A percentile compares a stretch with the other conserved stretches of the same genome.
Conservation (phyloP, 2,888 invertebrate species). For the Agrotis ipsilon region DNA sequence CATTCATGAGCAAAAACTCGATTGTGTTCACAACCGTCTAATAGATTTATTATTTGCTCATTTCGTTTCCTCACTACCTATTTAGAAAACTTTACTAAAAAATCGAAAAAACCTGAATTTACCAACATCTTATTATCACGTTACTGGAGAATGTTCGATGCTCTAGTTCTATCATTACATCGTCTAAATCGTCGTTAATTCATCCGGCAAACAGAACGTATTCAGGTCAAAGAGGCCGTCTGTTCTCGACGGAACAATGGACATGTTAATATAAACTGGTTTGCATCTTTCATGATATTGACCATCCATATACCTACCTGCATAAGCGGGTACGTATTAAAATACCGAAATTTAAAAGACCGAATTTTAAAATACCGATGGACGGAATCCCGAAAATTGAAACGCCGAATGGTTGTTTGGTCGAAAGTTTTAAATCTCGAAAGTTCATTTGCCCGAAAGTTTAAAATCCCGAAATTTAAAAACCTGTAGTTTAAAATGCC, state of each 20-base stretch:
- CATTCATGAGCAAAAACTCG: not conserved
- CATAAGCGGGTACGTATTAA: too few species aligned
- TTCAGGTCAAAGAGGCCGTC: constrained; percentile 78
- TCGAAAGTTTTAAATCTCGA: too few species aligned
- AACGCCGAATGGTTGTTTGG: too few species aligned
- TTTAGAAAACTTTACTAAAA: not conserved
- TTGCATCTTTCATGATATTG: constrained; percentile 77
- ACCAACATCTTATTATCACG: constrained; percentile 24
- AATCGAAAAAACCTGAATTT: constrained; percentile 2
- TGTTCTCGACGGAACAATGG: constrained; percentile 75
- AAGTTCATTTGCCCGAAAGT: too few species aligned
- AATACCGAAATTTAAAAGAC: too few species aligned
- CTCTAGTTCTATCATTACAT: constrained; percentile 48
- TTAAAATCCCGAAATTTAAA: too few species aligned
- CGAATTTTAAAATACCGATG: too few species aligned
- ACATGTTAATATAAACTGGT: constrained; percentile 82
- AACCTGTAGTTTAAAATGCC: too few species aligned
- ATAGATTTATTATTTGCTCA: not conserved
- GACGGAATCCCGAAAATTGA: too few species aligned
- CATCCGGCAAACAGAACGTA: constrained; percentile 49
- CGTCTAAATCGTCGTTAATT: constrained; percentile 59
- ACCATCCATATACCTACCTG: constrained; percentile 69
- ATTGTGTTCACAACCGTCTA: not conserved
- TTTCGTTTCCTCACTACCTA: constrained; percentile 1
- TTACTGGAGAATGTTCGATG: constrained; percentile 31